phyloP scores from a whole-genome alignment of 2,113 vertebrate species.

The Ovibos moschatus region DNA sequence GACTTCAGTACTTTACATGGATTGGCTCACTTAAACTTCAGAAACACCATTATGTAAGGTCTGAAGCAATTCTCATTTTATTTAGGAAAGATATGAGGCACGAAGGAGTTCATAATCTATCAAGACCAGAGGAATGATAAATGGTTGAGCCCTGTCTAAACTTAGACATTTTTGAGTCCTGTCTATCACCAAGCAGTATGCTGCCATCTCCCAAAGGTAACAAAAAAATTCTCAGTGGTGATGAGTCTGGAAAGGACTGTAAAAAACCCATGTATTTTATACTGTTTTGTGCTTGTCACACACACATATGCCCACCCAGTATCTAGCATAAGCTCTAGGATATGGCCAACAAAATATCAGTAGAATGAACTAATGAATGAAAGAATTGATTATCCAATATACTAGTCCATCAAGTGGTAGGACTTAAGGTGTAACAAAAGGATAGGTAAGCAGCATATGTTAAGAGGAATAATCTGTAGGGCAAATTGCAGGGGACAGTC shows the following conservation, averaged over 20 bases:
- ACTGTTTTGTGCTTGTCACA: not conserved
- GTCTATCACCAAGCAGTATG: not conserved
- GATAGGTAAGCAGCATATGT: not conserved
- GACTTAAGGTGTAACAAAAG: not conserved
- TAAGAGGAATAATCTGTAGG: not conserved
- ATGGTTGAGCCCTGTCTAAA: not conserved
- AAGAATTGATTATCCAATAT: not conserved
- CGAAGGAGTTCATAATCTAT: not conserved
- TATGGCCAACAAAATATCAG: not conserved
- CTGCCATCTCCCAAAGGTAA: not conserved
- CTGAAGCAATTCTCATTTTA: not conserved
- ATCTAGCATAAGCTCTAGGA: not conserved
- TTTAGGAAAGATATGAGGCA: not conserved
- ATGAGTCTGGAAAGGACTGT: not conserved
- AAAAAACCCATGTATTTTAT: not conserved
- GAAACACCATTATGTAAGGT: not conserved
- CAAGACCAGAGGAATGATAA: not conserved
- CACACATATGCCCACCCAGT: fast-evolving
- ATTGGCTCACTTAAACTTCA: not conserved
- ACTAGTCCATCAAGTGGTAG: not conserved
- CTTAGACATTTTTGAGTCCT: not conserved
- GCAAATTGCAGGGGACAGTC: not conserved
- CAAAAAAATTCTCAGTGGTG: not conserved
- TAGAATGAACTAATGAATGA: not conserved
- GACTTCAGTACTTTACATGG: not conserved